A percentile compares a stretch with the other conserved stretches of the same genome.
Evolutionary conservation across 2,888 invertebrate species (phyloP).

Genomic region (Tenthredo livida): DNA sequence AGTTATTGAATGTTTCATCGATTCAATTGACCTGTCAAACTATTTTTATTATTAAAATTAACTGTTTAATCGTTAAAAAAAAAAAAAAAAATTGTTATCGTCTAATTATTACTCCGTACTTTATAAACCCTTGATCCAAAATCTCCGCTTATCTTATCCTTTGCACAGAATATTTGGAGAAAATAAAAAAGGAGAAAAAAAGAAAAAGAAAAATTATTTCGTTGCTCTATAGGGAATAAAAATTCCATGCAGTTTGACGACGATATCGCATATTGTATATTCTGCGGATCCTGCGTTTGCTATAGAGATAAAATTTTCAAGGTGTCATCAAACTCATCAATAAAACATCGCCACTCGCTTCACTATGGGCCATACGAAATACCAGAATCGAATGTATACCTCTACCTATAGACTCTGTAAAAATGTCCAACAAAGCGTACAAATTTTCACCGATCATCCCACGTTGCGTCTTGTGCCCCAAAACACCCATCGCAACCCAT

Average conservation of each 20-base stretch:
- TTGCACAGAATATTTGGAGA: not conserved
- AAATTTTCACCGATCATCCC: slow-evolving; percentile 67
- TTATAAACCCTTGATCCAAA: not conserved
- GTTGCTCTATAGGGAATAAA: not conserved
- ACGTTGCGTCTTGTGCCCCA: slow-evolving; percentile 68
- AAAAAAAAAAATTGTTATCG: slow-evolving; percentile 19
- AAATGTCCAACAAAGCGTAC: slow-evolving; percentile 57
- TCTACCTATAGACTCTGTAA: not conserved
- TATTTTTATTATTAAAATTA: slow-evolving; percentile 78
- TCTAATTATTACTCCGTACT: not conserved
- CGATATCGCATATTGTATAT: not conserved
- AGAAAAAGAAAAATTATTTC: not conserved
- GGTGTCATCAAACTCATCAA: slow-evolving; percentile 34
- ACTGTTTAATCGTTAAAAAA: slow-evolving; percentile 75
- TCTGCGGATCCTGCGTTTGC: not conserved
- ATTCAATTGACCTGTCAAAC: slow-evolving; percentile 72
- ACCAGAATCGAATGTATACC: not conserved
- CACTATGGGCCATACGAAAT: not conserved
- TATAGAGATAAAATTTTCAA: slow-evolving; percentile 10
- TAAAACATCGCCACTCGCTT: slow-evolving; percentile 29
- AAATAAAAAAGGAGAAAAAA: too few relatives aligned
- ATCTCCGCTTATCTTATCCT: not conserved
- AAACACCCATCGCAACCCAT: slow-evolving; percentile 37
- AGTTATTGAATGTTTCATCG: slow-evolving; percentile 67
- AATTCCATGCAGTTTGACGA: not conserved